A percentile compares a stretch with the other conserved stretches of the same genome.
Conservation (phyloP, 2,113 vertebrate genomes). For the rat (Rattus norvegicus) region DNA sequence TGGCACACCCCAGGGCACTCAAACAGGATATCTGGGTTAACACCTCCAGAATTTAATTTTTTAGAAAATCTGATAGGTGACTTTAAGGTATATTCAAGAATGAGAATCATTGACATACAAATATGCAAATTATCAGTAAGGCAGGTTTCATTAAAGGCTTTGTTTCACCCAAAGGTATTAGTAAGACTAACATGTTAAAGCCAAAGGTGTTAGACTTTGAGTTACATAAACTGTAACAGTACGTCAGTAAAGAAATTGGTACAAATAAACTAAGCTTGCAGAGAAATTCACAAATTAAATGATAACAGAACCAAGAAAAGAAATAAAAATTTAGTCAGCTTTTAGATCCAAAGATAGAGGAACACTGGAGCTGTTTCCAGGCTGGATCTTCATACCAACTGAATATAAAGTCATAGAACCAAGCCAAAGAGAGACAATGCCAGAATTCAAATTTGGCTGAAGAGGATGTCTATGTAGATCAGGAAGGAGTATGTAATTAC, state of each 20-base stretch:
- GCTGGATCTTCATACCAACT: not conserved
- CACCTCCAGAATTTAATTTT: not conserved
- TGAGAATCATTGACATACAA: constrained; percentile 1
- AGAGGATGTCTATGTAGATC: too few species aligned
- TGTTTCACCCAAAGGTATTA: not conserved
- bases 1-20: not conserved
- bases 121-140: not conserved
- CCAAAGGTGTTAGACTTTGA: not conserved
- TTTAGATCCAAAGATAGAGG: not conserved
- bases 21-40: not conserved
- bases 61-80: not conserved
- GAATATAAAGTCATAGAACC: not conserved
- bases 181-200: not conserved
- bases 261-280: not conserved
- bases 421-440: not conserved
- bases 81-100: not conserved
- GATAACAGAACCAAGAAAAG: not conserved
- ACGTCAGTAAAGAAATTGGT: not conserved
- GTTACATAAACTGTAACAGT: not conserved
- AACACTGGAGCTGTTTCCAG: not conserved
- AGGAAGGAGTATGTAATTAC: not conserved
- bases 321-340: not conserved
- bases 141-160: not conserved
- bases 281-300: not conserved
- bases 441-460: not conserved